phyloP scores from a whole-genome alignment of 2,113 vertebrate genomes.

The Leptodactylus fuscus region DNA sequence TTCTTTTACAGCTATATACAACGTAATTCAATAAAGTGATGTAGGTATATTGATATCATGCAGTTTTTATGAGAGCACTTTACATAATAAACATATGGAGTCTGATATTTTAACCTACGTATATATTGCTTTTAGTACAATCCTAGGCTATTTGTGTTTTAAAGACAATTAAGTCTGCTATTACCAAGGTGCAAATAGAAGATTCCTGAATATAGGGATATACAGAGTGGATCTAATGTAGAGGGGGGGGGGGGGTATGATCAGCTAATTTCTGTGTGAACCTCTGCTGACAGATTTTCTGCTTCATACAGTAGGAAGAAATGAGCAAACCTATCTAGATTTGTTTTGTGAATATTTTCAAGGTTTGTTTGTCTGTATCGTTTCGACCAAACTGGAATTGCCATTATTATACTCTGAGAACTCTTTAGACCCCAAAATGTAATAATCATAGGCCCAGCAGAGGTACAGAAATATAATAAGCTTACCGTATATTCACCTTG shows the following conservation, averaged over 20 bases:
- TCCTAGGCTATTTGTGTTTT: not conserved
- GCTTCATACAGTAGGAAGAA: no score
- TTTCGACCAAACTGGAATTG: no score
- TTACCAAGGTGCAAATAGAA: not conserved
- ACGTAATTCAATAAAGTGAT: constrained; percentile 52
- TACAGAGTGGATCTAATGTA: no score
- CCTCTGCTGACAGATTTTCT: not conserved
- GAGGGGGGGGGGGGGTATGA: no score
- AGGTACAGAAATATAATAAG: no score
- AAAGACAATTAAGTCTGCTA: not conserved
- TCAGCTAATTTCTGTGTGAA: not conserved
- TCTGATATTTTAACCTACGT: constrained; percentile 5
- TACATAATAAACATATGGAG: constrained; percentile 26
- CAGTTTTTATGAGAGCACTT: constrained; percentile 45
- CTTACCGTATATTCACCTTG: no score
- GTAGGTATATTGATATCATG: constrained; percentile 19
- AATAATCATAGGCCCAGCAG: no score
- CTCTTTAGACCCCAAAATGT: no score
- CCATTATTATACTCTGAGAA: no score
- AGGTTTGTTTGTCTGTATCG: no score
- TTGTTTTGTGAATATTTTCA: no score
- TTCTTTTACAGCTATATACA: not conserved
- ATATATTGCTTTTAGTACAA: constrained; percentile 3
- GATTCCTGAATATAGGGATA: not conserved
- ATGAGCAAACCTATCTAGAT: no score